These are phyloP conservation scores for Diprion similis DNA, from an alignment of 1,140 invertebrate species.

Conservation along the genomic window DNA sequence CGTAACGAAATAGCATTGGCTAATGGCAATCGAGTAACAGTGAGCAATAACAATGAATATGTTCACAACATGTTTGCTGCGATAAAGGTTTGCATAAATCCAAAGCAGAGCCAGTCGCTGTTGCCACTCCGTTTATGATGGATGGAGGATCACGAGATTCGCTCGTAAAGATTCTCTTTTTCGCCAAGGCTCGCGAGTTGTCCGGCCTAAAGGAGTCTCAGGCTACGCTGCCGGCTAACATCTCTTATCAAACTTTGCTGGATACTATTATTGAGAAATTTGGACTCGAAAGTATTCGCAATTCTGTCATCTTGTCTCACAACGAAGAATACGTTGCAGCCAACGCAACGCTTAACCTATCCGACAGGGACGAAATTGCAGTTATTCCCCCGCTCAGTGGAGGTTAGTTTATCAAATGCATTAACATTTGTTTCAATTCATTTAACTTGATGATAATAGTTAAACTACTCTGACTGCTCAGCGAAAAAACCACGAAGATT, in stretches of 20 bases:
- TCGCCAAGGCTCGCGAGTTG: conserved; percentile 86
- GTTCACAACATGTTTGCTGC: neutral
- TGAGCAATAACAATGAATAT: neutral
- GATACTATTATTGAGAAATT: conserved; percentile 67
- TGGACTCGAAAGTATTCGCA: conserved; percentile 71
- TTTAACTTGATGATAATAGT: conserved; percentile 14
- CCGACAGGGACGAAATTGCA: conserved; percentile 77
- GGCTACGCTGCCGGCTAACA: conserved; percentile 59
- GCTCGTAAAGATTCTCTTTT: conserved; percentile 79
- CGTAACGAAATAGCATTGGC: too few species aligned
- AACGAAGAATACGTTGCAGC: conserved; percentile 77
- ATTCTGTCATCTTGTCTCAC: conserved; percentile 78
- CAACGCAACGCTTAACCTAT: conserved; percentile 64
- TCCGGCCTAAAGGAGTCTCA: conserved; percentile 66
- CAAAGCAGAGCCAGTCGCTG: neutral
- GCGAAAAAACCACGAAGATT: too few species aligned
- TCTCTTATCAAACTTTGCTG: conserved; percentile 65
- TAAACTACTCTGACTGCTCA: too few species aligned
- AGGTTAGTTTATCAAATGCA: conserved; percentile 61
- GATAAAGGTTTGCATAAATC: too few species aligned
- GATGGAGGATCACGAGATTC: conserved; percentile 16
- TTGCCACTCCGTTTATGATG: neutral
- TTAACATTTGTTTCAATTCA: conserved; percentile 16
- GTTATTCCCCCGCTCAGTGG: conserved; percentile 89
- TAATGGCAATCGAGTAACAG: too few species aligned